Evolutionary conservation across 2,888 invertebrate species (phyloP), one percentile per base, ranked within the genome.

Genomic region (Caenorhabditis sp.): DNA sequence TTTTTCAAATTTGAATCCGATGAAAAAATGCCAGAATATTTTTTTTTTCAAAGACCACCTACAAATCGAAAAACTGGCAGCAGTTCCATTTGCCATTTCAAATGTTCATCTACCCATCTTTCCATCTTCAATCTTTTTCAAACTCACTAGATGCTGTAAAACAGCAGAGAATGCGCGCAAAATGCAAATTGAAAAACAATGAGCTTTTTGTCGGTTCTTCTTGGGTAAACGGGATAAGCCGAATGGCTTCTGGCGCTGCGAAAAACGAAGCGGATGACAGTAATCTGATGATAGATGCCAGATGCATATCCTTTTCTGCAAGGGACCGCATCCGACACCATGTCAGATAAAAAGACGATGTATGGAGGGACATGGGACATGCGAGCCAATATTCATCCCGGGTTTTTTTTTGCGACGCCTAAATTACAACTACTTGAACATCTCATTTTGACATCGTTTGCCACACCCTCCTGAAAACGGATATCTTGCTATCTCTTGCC

Each of bases 351-450:
- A 61, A 53, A 28, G 51, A 47, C n/a, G 47, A 47, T 9, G 9
- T 32, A 4, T n/a, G n/a, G n/a, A 32, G 32, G 32, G 32, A 32
- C 47, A 9, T n/a, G 65, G 64, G 56, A 60, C 64, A 56, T 20
- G 56, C 53, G 11, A 64, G 62, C 37, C 37, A 65, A 65, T 61
- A 69, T 69, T 24, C 40, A 26, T 35, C 9, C 20, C 56, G 32
- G 65, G 58, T 8, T 40, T 44, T 55, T 56, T 55, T 53, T 2
- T n/a, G 32, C 2, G 28, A 37, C 47, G 53, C 24, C 64, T 35
- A 78, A 79, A 79, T 79, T 79, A 67, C 70, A 53, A 71, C 70
- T 71, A 71, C 79, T 79, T 79, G 79, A 79, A 71, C 78, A 70
- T 70, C 68, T 70, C 78, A 78, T 78, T 78, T 70, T 62, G 76